Percentiles rank a stretch among this genome's conserved stretches.
Evolutionary conservation across 2,888 invertebrate species (phyloP).

Genomic region (Napeogenes inachia): DNA sequence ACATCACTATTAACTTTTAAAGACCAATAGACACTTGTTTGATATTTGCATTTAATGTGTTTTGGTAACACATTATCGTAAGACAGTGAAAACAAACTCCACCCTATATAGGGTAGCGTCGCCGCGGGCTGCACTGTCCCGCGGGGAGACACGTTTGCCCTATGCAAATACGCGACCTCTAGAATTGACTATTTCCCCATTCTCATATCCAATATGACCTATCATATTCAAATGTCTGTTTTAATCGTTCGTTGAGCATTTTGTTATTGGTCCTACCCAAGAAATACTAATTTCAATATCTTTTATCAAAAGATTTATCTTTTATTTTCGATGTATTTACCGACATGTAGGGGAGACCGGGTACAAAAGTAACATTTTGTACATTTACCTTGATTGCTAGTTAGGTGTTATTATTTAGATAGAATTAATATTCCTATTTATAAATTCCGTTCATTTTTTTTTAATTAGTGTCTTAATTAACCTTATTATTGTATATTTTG

Average conservation of each 20-base stretch:
- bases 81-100: conserved; percentile 25
- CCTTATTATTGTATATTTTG: too few species aligned
- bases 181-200: conserved; percentile 37
- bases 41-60: too few species aligned
- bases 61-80: background rate
- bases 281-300: background rate
- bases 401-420: too few species aligned
- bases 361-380: too few species aligned
- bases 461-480: too few species aligned
- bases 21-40: too few species aligned
- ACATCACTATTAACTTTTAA: too few species aligned
- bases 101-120: conserved; percentile 50
- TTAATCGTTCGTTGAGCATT: conserved; percentile 17
- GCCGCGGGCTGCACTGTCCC: conserved; percentile 40
- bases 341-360: too few species aligned
- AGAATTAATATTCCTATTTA: too few species aligned
- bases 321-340: conserved; percentile 1
- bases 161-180: conserved; percentile 68
- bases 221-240: conserved; percentile 26
- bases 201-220: conserved; percentile 31
- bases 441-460: too few species aligned
- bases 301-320: background rate
- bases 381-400: too few species aligned
- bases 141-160: conserved; percentile 58
- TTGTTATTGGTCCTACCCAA: conserved; percentile 3